phyloP scores from a whole-genome alignment of 2,888 invertebrate genomes.

The Dichetophora obliterata region DNA sequence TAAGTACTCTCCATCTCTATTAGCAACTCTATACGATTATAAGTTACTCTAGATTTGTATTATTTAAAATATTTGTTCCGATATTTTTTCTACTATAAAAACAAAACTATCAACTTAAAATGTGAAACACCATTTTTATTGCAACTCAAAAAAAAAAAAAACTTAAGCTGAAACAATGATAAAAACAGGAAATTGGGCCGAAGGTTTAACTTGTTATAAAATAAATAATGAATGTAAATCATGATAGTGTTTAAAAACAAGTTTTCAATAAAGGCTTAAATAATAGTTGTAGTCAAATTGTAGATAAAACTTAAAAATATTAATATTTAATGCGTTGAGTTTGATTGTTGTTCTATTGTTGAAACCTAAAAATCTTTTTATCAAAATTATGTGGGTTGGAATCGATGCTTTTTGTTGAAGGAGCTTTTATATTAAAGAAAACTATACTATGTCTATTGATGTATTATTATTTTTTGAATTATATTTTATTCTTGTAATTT shows the following conservation, averaged over 20 bases:
- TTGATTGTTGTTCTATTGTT: background rate
- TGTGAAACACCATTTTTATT: conserved; percentile 21
- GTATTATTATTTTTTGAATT: background rate
- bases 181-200: conserved; percentile 68
- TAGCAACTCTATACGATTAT: no score
- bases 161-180: conserved; percentile 37
- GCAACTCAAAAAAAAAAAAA: conserved; percentile 28
- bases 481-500: background rate
- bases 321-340: background rate
- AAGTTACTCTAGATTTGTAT: no score
- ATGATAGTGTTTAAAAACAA: conserved; percentile 48
- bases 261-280: background rate
- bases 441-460: background rate
- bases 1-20: no score
- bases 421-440: background rate
- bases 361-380: no score
- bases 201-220: conserved; percentile 60
- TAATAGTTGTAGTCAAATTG: background rate
- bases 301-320: background rate
- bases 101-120: conserved; percentile 27
- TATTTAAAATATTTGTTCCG: background rate
- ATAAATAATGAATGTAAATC: background rate
- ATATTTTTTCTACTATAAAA: conserved; percentile 7
- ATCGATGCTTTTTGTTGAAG: background rate
- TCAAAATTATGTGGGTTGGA: no score